Base-by-base conservation (phyloP, 2,888 invertebrate species). In the Hirtodrosophila duncani region DNA sequence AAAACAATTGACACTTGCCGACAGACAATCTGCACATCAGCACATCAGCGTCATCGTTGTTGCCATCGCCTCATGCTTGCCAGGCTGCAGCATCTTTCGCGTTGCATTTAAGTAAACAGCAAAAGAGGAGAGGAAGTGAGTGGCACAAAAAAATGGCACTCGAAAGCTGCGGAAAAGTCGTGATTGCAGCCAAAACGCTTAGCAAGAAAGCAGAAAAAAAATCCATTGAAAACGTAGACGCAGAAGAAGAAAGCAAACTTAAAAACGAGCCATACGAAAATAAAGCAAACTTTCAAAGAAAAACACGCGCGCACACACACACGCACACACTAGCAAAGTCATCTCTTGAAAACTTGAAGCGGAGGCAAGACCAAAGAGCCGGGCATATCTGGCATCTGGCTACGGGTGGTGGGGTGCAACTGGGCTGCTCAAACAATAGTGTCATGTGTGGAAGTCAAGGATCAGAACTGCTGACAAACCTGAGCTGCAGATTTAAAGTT, bases 171-270 rank as follows among this genome's bases (percentile, higher is more conserved):
- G 79, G 70, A 59, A 81, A 81, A 78, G 79, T 75, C 79, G 81
- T 75, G 75, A 75, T 81, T 75, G 79, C 75, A 78, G 79, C 67
- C 71, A 81, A 81, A 75, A 72, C 80, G 75, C 74, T 74, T 80
- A 72, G 66, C 59, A 50, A 46, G 39, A 60, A 58, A 63, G 59
- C 67, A 50, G 16, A 42, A 24, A 16, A 29, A 9, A 21, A 58
- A 61, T n/a, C n/a, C n/a, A n/a, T n/a, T n/a, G n/a, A n/a, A n/a
- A n/a, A n/a, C n/a, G n/a, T n/a, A n/a, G 37, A 2, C 11, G 29
- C 14, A 6, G 4, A 7, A 16, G 17, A 6, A 17, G 20, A 27
- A n/a, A 9, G 21, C 39, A 29, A 39, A 57, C 50, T 57, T 63
- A 63, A 67, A 51, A 63, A 44, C 50, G 51, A 50, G 42, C 63